phyloP scores from a whole-genome alignment of 2,797 vertebrate genomes.

The Lithobates sylvaticus region DNA sequence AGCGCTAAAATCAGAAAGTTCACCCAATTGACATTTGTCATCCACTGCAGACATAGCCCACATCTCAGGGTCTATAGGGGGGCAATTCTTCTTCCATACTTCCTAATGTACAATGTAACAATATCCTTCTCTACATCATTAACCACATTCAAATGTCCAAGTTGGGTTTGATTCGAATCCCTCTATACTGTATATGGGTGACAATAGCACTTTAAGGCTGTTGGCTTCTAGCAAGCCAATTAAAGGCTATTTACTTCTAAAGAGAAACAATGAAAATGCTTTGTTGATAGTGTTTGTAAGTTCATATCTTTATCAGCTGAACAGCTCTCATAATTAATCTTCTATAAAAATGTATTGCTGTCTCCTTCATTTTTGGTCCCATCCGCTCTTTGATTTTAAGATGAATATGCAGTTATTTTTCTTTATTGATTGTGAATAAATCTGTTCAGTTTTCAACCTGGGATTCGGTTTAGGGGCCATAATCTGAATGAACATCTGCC shows the following conservation, averaged over 20 bases:
- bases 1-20: no score
- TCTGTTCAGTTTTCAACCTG: constrained; percentile 48
- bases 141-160: constrained; percentile 4
- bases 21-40: no score
- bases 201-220: neutral
- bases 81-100: no score
- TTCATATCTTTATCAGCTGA: constrained; percentile 8
- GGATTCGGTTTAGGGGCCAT: constrained; percentile 51
- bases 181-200: neutral
- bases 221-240: constrained; percentile 9
- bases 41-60: no score
- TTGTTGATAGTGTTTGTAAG: constrained; percentile 24
- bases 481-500: constrained; percentile 59
- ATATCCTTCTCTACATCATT: constrained; percentile 10
- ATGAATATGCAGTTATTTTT: constrained; percentile 56
- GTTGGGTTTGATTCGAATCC: neutral
- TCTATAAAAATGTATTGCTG: constrained; percentile 11
- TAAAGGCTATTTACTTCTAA: constrained; percentile 1
- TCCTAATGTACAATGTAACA: neutral
- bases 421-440: constrained; percentile 56
- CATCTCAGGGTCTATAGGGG: no score
- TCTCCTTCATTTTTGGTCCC: constrained; percentile 42
- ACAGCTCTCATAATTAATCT: constrained; percentile 29
- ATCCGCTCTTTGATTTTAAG: constrained; percentile 46
- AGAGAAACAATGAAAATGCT: constrained; percentile 7